These are phyloP conservation scores for Pseudopipra pipra DNA, from an alignment of 2,113 vertebrate species.

Conservation along the genomic window DNA sequence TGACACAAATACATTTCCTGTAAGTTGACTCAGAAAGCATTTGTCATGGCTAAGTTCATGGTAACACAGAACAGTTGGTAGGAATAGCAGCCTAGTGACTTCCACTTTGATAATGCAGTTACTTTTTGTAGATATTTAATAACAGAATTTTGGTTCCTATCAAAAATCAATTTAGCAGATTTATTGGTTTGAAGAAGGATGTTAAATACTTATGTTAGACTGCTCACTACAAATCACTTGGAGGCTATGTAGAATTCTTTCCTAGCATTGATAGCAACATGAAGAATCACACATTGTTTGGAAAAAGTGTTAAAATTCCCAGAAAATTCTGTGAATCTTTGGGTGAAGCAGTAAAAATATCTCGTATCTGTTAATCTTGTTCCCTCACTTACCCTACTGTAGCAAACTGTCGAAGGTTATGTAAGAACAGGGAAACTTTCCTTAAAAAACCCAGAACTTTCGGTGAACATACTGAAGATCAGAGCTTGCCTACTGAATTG, in stretches of 20 bases:
- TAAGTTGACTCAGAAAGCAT: not conserved
- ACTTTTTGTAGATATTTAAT: slow-evolving; percentile 42
- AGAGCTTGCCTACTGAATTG: not conserved
- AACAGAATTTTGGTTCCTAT: slow-evolving; percentile 9
- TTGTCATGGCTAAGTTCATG: not conserved
- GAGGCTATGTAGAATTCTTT: slow-evolving; percentile 37
- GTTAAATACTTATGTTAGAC: slow-evolving; percentile 48
- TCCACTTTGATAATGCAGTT: slow-evolving; percentile 7
- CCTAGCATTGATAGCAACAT: not conserved
- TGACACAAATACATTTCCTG: not conserved
- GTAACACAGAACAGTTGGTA: not conserved
- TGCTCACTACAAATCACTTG: slow-evolving; percentile 34
- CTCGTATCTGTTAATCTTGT: slow-evolving; percentile 57
- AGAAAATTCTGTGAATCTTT: slow-evolving; percentile 54
- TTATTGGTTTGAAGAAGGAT: slow-evolving; percentile 56
- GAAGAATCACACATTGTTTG: slow-evolving; percentile 57
- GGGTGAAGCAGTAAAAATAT: slow-evolving; percentile 57
- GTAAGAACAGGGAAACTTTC: slow-evolving; percentile 35
- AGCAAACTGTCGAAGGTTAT: slow-evolving; percentile 29
- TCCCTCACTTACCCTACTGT: slow-evolving; percentile 45
- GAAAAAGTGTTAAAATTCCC: slow-evolving; percentile 62
- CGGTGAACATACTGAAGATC: not conserved
- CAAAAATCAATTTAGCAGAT: slow-evolving; percentile 37
- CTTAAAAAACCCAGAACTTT: not conserved
- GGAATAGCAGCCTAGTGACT: slow-evolving; percentile 31